phyloP scores from a whole-genome alignment of 2,888 invertebrate genomes.

The Lamellibrachia columna region DNA sequence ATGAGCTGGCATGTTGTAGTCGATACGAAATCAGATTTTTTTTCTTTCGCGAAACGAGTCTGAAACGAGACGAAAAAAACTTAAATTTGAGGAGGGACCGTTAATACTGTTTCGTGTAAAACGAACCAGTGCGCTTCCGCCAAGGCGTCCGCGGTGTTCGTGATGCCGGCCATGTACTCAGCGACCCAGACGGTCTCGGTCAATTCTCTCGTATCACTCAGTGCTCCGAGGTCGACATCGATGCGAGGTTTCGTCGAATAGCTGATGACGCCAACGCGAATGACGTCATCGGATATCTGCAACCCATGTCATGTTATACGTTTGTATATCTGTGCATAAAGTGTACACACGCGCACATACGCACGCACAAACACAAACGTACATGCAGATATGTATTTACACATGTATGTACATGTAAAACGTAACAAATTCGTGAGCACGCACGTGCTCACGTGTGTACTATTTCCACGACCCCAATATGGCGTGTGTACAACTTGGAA shows the following conservation, averaged over 20 bases:
- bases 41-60: too few species aligned
- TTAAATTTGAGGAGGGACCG: neutral
- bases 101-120: neutral
- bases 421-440: neutral
- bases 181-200: neutral
- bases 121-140: neutral
- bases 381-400: neutral
- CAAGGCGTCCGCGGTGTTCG: neutral
- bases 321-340: neutral
- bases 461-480: too few species aligned
- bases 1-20: too few species aligned
- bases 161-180: neutral
- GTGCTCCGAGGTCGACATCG: neutral
- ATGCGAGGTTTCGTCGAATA: neutral
- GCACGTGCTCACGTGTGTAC: neutral
- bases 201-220: neutral
- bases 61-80: too few species aligned
- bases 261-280: conserved; percentile 6
- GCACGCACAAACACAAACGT: neutral
- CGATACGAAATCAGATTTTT: too few species aligned
- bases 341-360: neutral
- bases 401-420: neutral
- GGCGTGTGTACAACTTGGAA: too few species aligned
- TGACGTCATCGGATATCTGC: neutral
- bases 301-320: neutral